These are phyloP conservation scores for Macroglossus sobrinus DNA, from an alignment of 2,113 vertebrate genomes.

Conservation along the genomic window DNA sequence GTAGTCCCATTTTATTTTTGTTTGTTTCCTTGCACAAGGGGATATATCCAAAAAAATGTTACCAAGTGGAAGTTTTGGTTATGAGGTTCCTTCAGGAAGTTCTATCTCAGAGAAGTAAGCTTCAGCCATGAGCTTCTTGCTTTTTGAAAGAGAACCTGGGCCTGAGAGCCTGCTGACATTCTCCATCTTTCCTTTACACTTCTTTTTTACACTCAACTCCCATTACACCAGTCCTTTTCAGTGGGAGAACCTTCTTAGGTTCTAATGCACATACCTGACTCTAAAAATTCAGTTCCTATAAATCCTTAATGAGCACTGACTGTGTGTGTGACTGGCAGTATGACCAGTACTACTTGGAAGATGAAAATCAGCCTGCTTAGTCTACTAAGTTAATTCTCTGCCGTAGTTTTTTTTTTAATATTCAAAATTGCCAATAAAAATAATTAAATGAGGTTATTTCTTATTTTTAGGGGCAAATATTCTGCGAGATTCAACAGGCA, in stretches of 20 bases:
- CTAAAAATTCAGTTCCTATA: not conserved
- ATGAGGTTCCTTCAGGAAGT: not conserved
- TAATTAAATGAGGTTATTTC: constrained; percentile 22
- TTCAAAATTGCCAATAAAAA: not conserved
- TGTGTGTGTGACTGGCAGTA: not conserved
- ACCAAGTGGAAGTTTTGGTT: not conserved
- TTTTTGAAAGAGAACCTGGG: not conserved
- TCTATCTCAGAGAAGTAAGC: not conserved
- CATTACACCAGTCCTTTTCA: not conserved
- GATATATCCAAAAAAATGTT: no score
- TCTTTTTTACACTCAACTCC: not conserved
- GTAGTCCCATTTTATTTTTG: no score
- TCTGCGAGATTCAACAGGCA: constrained; percentile 95
- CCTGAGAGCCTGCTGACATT: not conserved
- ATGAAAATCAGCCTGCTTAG: not conserved
- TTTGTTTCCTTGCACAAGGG: no score
- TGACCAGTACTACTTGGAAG: not conserved
- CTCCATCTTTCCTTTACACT: not conserved
- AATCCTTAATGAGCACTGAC: not conserved
- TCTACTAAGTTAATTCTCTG: not conserved
- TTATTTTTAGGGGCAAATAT: constrained; percentile 95
- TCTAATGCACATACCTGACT: not conserved
- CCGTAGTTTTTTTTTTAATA: not conserved
- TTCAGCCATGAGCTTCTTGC: not conserved
- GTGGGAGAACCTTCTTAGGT: not conserved